These are phyloP conservation scores for Hormaphis cornu DNA, from an alignment of 1,140 invertebrate genomes.

Conservation along the genomic window DNA sequence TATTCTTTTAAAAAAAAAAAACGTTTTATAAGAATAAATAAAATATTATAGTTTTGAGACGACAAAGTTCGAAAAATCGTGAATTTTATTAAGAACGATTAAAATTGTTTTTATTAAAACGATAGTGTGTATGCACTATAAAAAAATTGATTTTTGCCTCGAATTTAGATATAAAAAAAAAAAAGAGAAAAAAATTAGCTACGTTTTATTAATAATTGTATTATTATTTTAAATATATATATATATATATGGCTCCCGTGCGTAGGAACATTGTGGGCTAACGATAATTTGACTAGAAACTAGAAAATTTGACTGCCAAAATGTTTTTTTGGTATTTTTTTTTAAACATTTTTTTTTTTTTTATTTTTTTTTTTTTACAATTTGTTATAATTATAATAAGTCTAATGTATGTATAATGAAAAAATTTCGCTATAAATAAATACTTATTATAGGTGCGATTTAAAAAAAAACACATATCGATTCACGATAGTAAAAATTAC, in stretches of 20 bases:
- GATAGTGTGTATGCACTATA: no score
- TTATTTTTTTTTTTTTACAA: not conserved
- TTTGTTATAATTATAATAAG: conserved; percentile 1
- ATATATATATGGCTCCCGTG: conserved; percentile 21
- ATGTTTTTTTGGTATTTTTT: conserved; percentile 7
- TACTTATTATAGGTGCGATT: conserved; percentile 21
- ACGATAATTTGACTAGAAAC: conserved; percentile 31
- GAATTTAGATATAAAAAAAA: no score
- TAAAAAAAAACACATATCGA: conserved; percentile 22
- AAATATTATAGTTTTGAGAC: not conserved
- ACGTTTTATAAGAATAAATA: conserved; percentile 3
- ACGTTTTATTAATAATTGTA: conserved; percentile 18
- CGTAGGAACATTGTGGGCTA: conserved; percentile 26
- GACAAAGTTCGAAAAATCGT: no score
- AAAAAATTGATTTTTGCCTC: no score
- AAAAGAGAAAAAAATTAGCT: conserved; percentile 3
- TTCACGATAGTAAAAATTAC: conserved; percentile 28
- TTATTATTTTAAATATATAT: no score
- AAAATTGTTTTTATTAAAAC: no score
- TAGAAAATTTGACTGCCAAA: conserved; percentile 29
- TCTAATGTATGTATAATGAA: conserved; percentile 29
- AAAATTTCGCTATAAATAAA: conserved; percentile 30
- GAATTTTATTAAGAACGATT: no score
- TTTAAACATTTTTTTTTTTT: not conserved
- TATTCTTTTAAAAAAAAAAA: conserved; percentile 18